These are phyloP conservation scores for Catocala sponsa DNA, from an alignment of 2,888 invertebrate genomes.

Conservation along the genomic window DNA sequence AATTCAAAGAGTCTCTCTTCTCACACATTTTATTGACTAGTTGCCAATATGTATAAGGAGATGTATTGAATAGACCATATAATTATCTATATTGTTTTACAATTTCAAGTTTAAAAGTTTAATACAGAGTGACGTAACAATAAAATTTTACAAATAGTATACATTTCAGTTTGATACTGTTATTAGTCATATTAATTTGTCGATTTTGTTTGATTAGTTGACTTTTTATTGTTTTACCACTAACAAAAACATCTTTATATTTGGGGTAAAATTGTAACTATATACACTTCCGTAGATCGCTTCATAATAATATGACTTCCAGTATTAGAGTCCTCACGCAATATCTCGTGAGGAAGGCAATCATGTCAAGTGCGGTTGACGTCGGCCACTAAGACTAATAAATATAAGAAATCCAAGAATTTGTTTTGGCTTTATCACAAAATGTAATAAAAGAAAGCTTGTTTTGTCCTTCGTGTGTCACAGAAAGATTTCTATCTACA, in stretches of 20 bases:
- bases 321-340: constrained; percentile 37
- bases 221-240: background rate
- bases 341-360: constrained; percentile 37
- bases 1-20: too few species aligned
- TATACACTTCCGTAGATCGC: background rate
- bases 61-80: too few species aligned
- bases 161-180: too few species aligned
- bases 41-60: too few species aligned
- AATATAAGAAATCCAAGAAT: constrained; percentile 19
- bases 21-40: too few species aligned
- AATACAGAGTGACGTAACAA: too few species aligned
- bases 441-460: constrained; percentile 12
- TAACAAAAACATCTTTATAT: too few species aligned
- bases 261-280: background rate
- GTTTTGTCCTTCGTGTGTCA: constrained; percentile 14
- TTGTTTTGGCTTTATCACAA: constrained; percentile 15
- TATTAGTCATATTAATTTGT: too few species aligned
- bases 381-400: constrained; percentile 19
- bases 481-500: constrained; percentile 11
- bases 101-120: too few species aligned
- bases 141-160: too few species aligned
- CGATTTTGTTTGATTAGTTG: background rate
- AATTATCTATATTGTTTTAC: too few species aligned
- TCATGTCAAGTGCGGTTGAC: constrained; percentile 31
- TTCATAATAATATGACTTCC: constrained; percentile 33